A percentile compares a stretch with the other conserved stretches of the same genome.
Conservation (phyloP, 2,888 invertebrate species). For the Lutraria lutraria region DNA sequence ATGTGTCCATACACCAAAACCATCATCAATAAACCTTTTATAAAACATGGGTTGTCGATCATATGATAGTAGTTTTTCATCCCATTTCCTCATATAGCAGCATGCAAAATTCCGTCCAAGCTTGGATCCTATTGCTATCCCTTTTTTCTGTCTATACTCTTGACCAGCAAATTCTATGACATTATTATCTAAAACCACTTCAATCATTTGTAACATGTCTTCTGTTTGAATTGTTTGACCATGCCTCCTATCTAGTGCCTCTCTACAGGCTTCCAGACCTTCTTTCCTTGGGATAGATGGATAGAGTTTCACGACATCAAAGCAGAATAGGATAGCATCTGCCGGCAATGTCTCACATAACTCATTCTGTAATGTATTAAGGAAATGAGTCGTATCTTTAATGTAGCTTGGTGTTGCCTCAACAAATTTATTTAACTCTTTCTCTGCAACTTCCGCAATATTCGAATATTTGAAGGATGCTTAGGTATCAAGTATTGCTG, state of each 20-base stretch:
- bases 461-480: background rate
- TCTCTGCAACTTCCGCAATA: background rate
- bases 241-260: background rate
- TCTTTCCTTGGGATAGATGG: too few species aligned
- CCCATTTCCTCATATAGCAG: background rate
- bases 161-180: background rate
- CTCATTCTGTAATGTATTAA: background rate
- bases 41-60: background rate
- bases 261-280: background rate
- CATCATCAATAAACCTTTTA: background rate
- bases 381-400: background rate
- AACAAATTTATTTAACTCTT: background rate
- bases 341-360: too few species aligned
- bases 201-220: background rate
- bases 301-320: too few species aligned
- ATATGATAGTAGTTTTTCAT: background rate
- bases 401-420: background rate
- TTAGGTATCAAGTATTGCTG: background rate
- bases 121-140: background rate
- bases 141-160: too few species aligned
- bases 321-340: too few species aligned
- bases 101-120: conserved; percentile 8
- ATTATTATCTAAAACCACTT: background rate
- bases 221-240: background rate
- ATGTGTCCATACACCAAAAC: conserved; percentile 22